These are phyloP conservation scores for Catocala fraxini DNA, from an alignment of 2,888 invertebrate species.

Conservation along the genomic window DNA sequence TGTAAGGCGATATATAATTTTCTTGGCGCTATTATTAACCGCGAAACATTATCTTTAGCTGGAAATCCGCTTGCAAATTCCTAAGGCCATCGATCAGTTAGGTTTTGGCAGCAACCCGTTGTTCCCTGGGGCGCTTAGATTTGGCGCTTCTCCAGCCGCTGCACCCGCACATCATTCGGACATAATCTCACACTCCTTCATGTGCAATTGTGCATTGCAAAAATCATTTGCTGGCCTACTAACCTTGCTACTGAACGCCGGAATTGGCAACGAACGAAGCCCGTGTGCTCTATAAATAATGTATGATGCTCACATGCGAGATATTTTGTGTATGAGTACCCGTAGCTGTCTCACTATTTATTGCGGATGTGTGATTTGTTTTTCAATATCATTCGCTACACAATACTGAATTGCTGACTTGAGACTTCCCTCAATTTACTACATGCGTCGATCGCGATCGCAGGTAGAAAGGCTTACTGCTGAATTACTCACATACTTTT, in stretches of 20 bases:
- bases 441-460: conserved; percentile 2
- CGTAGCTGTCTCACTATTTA: conserved; percentile 12
- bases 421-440: conserved; percentile 2
- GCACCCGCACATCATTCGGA: conserved; percentile 61
- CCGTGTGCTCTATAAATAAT: conserved; percentile 20
- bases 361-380: conserved; percentile 16
- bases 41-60: conserved; percentile 41
- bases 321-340: conserved; percentile 16
- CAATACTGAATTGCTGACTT: conserved; percentile 11
- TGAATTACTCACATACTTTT: no score
- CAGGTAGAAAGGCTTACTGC: background rate
- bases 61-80: conserved; percentile 59
- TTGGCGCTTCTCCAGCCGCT: conserved; percentile 62
- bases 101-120: conserved; percentile 62
- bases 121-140: conserved; percentile 61
- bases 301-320: conserved; percentile 10
- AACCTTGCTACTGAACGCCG: conserved; percentile 41
- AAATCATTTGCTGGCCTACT: conserved; percentile 55
- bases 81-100: conserved; percentile 68
- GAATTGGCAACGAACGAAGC: conserved; percentile 14
- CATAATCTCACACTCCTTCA: conserved; percentile 62
- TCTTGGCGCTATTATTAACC: conserved; percentile 25
- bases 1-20: background rate
- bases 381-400: conserved; percentile 13
- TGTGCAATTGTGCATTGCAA: conserved; percentile 58